phyloP scores from a whole-genome alignment of 2,797 vertebrate genomes.

The Myotis daubentonii region DNA sequence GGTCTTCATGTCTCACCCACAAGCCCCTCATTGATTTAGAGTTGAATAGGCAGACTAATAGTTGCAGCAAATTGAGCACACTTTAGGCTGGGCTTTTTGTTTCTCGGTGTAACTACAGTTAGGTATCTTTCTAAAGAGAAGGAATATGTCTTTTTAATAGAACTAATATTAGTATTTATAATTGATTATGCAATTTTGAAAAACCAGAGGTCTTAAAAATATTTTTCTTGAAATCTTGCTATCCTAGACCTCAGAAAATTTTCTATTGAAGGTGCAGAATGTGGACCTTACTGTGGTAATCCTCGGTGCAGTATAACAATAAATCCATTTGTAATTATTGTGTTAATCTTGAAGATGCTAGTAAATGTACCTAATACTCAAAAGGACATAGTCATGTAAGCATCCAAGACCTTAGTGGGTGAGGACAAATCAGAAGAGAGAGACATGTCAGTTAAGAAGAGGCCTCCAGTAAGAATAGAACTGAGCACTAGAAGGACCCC shows the following conservation, averaged over 20 bases:
- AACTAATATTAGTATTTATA: not conserved
- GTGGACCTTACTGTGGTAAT: not conserved
- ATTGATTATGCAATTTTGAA: not conserved
- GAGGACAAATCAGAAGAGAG: not conserved
- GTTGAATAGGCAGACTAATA: not conserved
- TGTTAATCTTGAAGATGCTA: not conserved
- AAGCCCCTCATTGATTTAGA: not conserved
- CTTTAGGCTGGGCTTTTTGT: not conserved
- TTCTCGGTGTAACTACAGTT: not conserved
- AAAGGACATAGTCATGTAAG: not conserved
- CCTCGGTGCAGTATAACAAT: not conserved
- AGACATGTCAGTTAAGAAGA: not conserved
- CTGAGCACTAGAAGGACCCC: not conserved
- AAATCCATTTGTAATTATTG: not conserved
- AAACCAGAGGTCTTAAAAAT: not conserved
- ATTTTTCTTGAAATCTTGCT: not conserved
- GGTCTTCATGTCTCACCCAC: not conserved
- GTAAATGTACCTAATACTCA: not conserved
- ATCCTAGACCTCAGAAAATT: not conserved
- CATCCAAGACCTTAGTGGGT: not conserved
- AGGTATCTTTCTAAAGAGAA: conserved; percentile 19
- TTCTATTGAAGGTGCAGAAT: not conserved
- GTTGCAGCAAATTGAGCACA: not conserved
- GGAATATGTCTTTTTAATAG: conserved; percentile 2
- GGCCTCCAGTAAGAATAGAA: not conserved